These are phyloP conservation scores for Pogonomyrmex californicus DNA, from an alignment of 1,140 invertebrate genomes.

Conservation along the genomic window DNA sequence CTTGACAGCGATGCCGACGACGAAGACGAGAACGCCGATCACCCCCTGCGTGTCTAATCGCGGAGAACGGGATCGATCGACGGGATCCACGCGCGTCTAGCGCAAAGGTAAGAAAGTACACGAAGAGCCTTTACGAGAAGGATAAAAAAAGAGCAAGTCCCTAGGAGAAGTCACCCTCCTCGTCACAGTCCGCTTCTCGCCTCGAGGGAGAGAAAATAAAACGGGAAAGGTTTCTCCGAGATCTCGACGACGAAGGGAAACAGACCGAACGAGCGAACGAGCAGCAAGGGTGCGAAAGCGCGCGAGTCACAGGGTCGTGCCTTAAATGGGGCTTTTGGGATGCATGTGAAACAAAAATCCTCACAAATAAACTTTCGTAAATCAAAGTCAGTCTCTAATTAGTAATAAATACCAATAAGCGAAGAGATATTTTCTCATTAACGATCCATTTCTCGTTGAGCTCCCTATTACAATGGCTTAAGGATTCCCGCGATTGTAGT, in stretches of 20 bases:
- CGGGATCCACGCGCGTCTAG: background rate
- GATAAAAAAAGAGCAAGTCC: background rate
- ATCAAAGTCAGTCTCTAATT: background rate
- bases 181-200: background rate
- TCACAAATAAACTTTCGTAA: no score
- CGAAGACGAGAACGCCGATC: conserved; percentile 40
- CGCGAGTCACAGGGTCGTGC: background rate
- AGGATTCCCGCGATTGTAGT: no score
- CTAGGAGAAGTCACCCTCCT: background rate
- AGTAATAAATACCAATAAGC: background rate
- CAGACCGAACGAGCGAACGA: conserved; percentile 52
- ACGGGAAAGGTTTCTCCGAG: background rate
- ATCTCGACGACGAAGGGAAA: conserved; percentile 4
- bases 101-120: no score
- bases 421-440: conserved; percentile 3
- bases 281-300: conserved; percentile 29
- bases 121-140: background rate
- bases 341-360: background rate
- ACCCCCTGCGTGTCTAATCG: conserved; percentile 2
- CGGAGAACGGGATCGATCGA: conserved; percentile 5
- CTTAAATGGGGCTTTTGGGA: background rate
- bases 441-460: background rate
- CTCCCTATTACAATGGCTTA: no score
- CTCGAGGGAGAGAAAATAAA: background rate
- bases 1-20: conserved; percentile 23